A percentile compares a stretch with the other conserved stretches of the same genome.
Conservation (phyloP, 2,797 vertebrate genomes). For the Gephyroberyx darwinii region DNA sequence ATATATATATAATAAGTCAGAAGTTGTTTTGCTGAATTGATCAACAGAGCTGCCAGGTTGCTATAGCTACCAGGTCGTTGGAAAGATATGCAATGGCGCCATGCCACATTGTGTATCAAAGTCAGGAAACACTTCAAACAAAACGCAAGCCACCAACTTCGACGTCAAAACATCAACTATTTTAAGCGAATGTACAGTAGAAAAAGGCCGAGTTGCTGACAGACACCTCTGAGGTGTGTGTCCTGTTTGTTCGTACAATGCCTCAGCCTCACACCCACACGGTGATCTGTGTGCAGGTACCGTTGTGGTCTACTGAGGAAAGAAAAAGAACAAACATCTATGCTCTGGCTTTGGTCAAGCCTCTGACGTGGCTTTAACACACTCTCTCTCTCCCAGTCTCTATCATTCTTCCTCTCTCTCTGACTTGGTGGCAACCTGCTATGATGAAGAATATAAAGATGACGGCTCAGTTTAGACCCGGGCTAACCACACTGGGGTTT, state of each 20-base stretch:
- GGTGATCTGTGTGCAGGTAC: background rate
- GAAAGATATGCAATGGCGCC: background rate
- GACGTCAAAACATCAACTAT: no score
- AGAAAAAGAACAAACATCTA: background rate
- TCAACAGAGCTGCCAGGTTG: background rate
- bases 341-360: background rate
- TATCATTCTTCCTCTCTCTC: background rate
- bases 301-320: constrained; percentile 22
- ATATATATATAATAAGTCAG: no score
- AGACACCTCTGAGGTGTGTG: background rate
- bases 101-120: no score
- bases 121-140: no score
- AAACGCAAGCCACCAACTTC: no score
- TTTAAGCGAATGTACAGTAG: no score
- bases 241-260: background rate
- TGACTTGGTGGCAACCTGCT: no score
- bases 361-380: no score
- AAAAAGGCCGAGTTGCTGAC: background rate
- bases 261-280: background rate
- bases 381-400: background rate
- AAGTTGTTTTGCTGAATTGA: background rate
- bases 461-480: no score
- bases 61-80: background rate
- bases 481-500: no score
- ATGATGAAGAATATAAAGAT: no score